These are phyloP conservation scores for Actinostola sp. DNA, from an alignment of 92 coral and sea anemone species.

Conservation along the genomic window DNA sequence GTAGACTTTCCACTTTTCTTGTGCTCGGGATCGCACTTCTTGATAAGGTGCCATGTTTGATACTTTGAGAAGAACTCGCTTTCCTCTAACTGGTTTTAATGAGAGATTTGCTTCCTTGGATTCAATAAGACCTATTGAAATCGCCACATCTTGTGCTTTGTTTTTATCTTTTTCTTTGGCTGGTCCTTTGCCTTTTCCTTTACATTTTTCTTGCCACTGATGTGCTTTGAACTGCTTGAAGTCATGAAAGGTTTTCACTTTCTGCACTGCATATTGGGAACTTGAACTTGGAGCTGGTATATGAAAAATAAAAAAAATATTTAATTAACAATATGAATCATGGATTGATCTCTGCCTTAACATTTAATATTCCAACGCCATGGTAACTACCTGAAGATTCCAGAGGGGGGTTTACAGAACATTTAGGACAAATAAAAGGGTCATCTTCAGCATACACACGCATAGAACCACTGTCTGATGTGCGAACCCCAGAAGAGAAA, in stretches of 20 bases:
- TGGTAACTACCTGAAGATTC: no score
- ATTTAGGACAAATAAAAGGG: no score
- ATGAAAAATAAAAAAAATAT: no score
- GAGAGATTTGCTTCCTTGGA: conserved; percentile 32
- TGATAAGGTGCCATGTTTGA: conserved; percentile 51
- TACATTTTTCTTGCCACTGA: not conserved
- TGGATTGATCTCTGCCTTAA: no score
- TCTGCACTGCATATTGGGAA: no score
- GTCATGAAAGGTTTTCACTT: not conserved
- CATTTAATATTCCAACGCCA: no score
- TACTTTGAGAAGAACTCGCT: conserved; percentile 38
- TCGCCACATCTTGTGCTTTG: conserved; percentile 54
- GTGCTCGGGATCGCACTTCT: conserved; percentile 31
- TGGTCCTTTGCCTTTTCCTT: not conserved
- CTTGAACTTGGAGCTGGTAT: no score
- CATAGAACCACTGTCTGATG: no score
- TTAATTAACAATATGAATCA: no score
- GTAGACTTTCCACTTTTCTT: conserved; percentile 56
- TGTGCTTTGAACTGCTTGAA: not conserved
- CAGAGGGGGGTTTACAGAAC: no score
- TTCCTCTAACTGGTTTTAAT: conserved; percentile 56
- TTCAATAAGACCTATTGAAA: conserved; percentile 57
- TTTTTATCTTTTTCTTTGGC: conserved; percentile 2
- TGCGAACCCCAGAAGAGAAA: no score
- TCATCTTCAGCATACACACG: no score